Evolutionary conservation across 1,140 invertebrate genomes (phyloP), one percentile per base, ranked within the genome.

Genomic region (Drosophila lini): DNA sequence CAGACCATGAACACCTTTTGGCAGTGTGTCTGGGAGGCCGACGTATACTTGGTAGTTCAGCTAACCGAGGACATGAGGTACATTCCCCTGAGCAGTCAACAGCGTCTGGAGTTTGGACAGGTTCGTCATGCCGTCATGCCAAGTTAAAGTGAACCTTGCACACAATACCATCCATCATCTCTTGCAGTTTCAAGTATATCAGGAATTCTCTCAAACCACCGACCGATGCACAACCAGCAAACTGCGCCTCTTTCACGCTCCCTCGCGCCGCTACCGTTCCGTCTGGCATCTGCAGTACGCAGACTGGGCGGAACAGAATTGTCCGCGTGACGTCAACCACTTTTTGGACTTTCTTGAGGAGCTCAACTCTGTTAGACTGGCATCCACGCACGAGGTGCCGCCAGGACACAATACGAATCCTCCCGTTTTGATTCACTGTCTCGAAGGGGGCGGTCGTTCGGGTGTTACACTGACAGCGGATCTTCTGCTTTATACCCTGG

Each of bases 11-110:
- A 86, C 44, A 93, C 94, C 77, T 96, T 98, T 91, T 98, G 97
- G 98, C 96, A 97, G 92, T 96, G 97, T 93, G 94, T 97, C 40
- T 98, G 97, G 96, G 96, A 97, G 93, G 94, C 95, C 34, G 95
- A 97, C 92, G 95, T 97, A 1, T 95, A 96, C 77, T 93, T 97
- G 19, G 93, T 97, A 53, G 96, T 97, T 13, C 96, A 96, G 93
- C 86, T 97, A n/a, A 95, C 95, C 9, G 95, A 95, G 63, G 93
- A 94, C 61, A 80, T 93, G 52, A 92, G 85, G 74, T 96, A 95
- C 83, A 94, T 95, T 91, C 95, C 95, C 11, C 91, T 92, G 53
- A 93, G 83, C 60, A 93, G 90, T 44, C 93, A 94, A 40, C 84
- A 94, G 56, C 92, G 93, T 59, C 89, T 92, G 25, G 93, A 94